phyloP scores from a whole-genome alignment of 92 coral and sea anemone genomes.

The Anthopleura xanthogrammica region DNA sequence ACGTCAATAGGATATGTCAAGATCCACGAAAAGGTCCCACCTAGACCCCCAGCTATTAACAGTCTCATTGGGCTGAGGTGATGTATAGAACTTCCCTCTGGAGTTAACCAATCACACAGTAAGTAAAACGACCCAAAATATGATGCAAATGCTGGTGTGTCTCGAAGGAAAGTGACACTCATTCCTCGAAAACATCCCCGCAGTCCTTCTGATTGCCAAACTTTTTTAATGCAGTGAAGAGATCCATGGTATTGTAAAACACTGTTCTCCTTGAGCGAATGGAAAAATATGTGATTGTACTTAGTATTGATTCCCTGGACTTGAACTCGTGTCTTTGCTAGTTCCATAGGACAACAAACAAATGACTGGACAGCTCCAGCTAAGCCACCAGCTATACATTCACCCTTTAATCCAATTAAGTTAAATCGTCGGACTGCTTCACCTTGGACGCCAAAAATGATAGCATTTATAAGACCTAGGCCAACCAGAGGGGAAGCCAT shows the following conservation, averaged over 20 bases:
- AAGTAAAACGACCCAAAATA: slow-evolving; percentile 86
- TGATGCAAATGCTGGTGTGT: slow-evolving; percentile 73
- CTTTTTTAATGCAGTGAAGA: slow-evolving; percentile 75
- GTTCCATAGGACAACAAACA: slow-evolving; percentile 85
- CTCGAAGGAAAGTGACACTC: slow-evolving; percentile 66
- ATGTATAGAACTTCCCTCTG: slow-evolving; percentile 36
- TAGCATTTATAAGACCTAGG: slow-evolving; percentile 85
- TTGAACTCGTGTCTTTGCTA: slow-evolving; percentile 89
- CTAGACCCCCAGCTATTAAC: slow-evolving; percentile 85
- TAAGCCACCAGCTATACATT: slow-evolving; percentile 71
- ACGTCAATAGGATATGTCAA: slow-evolving; percentile 78
- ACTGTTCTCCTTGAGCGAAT: slow-evolving; percentile 28
- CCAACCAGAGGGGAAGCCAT: slow-evolving; percentile 95
- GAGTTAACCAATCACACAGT: slow-evolving; percentile 60
- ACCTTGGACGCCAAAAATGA: slow-evolving; percentile 90
- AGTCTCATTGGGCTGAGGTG: slow-evolving; percentile 58
- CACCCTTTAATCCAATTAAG: slow-evolving; percentile 57
- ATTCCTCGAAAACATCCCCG: slow-evolving; percentile 81
- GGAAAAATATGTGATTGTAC: slow-evolving; percentile 44
- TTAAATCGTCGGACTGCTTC: slow-evolving; percentile 59
- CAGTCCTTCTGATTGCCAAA: slow-evolving; percentile 61
- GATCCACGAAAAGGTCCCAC: slow-evolving; percentile 88
- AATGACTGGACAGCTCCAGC: slow-evolving; percentile 87
- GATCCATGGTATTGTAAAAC: slow-evolving; percentile 61
- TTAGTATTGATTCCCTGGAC: slow-evolving; percentile 68